phyloP scores from a whole-genome alignment of 2,113 vertebrate genomes.

The Uria lomvia region DNA sequence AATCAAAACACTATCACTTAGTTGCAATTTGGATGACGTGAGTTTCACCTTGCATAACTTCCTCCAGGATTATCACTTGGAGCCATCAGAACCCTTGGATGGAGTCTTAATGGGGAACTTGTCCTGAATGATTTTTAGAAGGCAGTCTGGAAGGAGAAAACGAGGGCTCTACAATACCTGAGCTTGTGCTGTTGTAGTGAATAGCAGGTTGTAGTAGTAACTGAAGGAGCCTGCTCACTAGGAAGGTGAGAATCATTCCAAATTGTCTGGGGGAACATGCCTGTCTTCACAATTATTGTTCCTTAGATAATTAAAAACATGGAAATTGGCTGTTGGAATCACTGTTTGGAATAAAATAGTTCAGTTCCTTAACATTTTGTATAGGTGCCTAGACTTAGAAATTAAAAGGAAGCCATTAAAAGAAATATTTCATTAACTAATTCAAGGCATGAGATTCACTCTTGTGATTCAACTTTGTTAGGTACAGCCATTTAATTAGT shows the following conservation, averaged over 20 bases:
- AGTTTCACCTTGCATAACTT: neutral
- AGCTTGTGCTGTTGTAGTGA: neutral
- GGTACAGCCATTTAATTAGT: neutral
- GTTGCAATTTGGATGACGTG: neutral
- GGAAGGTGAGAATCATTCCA: neutral
- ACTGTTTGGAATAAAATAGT: neutral
- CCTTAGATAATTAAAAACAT: neutral
- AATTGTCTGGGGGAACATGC: neutral
- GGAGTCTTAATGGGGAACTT: neutral
- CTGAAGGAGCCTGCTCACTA: neutral
- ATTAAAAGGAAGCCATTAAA: neutral
- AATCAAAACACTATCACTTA: neutral
- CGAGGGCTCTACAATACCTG: neutral
- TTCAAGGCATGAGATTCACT: neutral
- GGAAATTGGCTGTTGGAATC: neutral
- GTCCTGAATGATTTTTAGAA: neutral
- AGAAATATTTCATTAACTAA: neutral
- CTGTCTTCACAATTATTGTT: neutral
- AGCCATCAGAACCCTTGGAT: neutral
- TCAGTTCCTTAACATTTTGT: neutral
- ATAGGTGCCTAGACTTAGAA: neutral
- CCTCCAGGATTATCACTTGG: neutral
- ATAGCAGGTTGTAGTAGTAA: neutral
- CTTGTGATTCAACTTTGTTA: neutral
- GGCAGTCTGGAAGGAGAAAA: neutral